Evolutionary conservation across 2,113 vertebrate genomes (phyloP).

Genomic region (Rhea pennata): DNA sequence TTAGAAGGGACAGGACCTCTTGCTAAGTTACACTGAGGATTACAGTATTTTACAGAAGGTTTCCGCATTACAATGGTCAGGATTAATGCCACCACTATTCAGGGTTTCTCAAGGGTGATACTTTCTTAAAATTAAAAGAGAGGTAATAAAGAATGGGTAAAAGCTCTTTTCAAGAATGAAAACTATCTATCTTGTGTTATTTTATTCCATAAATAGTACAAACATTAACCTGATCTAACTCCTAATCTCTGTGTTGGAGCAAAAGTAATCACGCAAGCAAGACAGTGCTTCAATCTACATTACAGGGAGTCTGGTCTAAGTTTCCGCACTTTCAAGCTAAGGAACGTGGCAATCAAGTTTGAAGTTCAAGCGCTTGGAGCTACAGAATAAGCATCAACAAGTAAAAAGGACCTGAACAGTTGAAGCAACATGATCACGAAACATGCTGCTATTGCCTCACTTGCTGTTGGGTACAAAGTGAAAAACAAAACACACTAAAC

Average conservation of each 20-base stretch:
- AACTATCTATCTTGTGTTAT: not conserved
- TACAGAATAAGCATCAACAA: not conserved
- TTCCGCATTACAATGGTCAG: not conserved
- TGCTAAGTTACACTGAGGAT: not conserved
- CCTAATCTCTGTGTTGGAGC: not conserved
- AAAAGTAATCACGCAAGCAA: not conserved
- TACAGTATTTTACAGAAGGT: not conserved
- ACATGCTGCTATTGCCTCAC: not conserved
- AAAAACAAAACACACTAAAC: slow-evolving; percentile 24
- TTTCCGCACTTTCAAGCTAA: not conserved
- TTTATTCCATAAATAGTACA: not conserved
- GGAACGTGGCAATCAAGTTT: not conserved
- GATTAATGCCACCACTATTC: not conserved
- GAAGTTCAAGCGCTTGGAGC: not conserved
- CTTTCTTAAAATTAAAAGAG: not conserved
- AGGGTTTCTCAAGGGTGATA: not conserved
- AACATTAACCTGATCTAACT: slow-evolving; percentile 9
- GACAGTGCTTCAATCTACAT: not conserved
- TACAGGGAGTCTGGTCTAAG: not conserved
- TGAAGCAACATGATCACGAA: not conserved
- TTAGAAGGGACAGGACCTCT: not conserved
- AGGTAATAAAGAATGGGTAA: not conserved
- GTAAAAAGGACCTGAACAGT: not conserved
- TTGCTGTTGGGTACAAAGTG: not conserved
- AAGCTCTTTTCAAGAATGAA: not conserved